Base-by-base conservation (phyloP, 2,888 invertebrate genomes). In the Ferrisia virgata region DNA sequence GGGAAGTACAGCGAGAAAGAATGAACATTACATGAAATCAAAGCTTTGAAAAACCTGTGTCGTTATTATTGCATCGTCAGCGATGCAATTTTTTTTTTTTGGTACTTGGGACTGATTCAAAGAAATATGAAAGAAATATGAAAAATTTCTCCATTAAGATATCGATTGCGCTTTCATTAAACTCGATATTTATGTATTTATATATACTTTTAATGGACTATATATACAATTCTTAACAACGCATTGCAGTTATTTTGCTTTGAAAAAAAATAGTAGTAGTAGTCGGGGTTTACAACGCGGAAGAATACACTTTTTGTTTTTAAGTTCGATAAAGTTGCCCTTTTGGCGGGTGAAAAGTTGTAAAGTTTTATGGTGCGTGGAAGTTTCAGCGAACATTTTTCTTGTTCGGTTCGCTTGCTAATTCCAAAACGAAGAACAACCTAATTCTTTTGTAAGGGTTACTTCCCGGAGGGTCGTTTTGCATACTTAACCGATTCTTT, bases 291-390 rank as follows among this genome's bases (percentile, higher is more conserved):
- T 76, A 76, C 72, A 76, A 76, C 72, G 72, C 72, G 72, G 72
- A 76, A 76, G 72, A 76, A 76, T 76, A 76, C 72, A 76, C 72
- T 76, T 76, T 76, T 76, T 76, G 72, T 76, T 76, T 76, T 76
- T 76, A 76, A 76, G 72, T 76, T 76, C 72, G 72, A 76, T 76
- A 76, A 76, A 76, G 72, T 76, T 76, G 72, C 72, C 72, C 72
- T 76, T 76, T 76, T 76, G 72, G 72, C 72, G 72, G 72, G 72
- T 76, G 72, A 76, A 76, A 76, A 76, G 72, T 76, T 76, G 72
- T 76, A 76, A 76, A 76, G 72, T 76, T 76, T 76, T 76, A 76
- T 76, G 72, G 72, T 76, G 72, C 72, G 72, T 76, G 72, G 72
- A 76, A 76, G 72, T 76, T 76, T 36, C 33, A 76, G 36, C 72